Evolutionary conservation across 2,797 vertebrate genomes (phyloP).

Genomic region (Chelidonichthys spinosus): DNA sequence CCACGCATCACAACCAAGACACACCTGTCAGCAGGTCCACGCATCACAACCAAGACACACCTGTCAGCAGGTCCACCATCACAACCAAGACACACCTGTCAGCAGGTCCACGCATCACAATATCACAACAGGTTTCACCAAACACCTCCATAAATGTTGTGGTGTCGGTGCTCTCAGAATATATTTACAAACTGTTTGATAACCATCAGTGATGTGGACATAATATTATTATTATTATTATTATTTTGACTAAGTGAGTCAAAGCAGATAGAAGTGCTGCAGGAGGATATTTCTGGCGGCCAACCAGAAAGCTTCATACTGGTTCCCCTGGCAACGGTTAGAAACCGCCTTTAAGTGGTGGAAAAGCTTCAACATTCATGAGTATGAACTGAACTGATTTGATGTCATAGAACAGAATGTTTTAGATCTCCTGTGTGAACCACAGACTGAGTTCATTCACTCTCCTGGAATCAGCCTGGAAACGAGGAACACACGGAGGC

Average conservation of each 20-base stretch:
- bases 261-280: background rate
- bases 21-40: conserved; percentile 88
- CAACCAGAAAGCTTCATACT: background rate
- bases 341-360: background rate
- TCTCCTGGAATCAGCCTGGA: no score
- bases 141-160: background rate
- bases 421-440: background rate
- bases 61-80: conserved; percentile 34
- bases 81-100: conserved; percentile 43
- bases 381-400: background rate
- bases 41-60: conserved; percentile 68
- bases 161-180: background rate
- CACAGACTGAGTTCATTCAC: background rate
- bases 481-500: no score
- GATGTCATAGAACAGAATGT: background rate
- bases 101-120: conserved; percentile 6
- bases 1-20: conserved; percentile 25
- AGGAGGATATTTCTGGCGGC: background rate
- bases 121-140: background rate
- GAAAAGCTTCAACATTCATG: background rate
- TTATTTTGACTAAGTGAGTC: background rate
- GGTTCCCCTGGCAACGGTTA: background rate
- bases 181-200: background rate
- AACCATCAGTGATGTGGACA: no score
- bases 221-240: no score